These are phyloP conservation scores for Eulimnadia texana DNA, from an alignment of 1,140 invertebrate genomes.

Conservation along the genomic window DNA sequence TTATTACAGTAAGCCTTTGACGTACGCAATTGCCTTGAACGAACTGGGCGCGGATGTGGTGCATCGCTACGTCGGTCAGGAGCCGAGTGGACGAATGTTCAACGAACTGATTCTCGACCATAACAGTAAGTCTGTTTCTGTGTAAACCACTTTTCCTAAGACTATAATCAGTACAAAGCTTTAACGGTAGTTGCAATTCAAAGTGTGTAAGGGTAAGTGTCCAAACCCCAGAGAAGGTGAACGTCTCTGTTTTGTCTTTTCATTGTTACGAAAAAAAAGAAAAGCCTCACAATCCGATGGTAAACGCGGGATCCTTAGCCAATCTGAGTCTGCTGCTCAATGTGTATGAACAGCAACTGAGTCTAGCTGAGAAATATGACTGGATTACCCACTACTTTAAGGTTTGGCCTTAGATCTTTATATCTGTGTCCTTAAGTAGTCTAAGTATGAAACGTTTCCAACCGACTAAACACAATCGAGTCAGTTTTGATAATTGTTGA, in stretches of 20 bases:
- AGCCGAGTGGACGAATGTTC: conserved; percentile 89
- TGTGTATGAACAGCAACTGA: conserved; percentile 70
- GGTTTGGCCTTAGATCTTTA: conserved; percentile 29
- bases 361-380: conserved; percentile 74
- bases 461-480: not conserved
- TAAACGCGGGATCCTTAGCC: conserved; percentile 90
- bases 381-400: conserved; percentile 62
- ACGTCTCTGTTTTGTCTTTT: too few species aligned
- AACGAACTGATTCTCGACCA: conserved; percentile 90
- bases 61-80: conserved; percentile 88
- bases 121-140: conserved; percentile 52
- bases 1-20: conserved; percentile 68
- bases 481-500: not conserved
- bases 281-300: conserved; percentile 97
- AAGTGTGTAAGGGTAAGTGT: too few species aligned
- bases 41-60: conserved; percentile 78
- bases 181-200: too few species aligned
- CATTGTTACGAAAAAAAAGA: too few species aligned
- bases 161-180: too few species aligned
- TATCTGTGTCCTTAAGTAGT: not conserved
- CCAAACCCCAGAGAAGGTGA: too few species aligned
- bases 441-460: not conserved
- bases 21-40: conserved; percentile 87
- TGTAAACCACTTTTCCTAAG: not conserved
- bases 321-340: conserved; percentile 75